Evolutionary conservation across 1,140 invertebrate species (phyloP), one percentile per base, ranked within the genome.

Genomic region (Drosophila littoralis): DNA sequence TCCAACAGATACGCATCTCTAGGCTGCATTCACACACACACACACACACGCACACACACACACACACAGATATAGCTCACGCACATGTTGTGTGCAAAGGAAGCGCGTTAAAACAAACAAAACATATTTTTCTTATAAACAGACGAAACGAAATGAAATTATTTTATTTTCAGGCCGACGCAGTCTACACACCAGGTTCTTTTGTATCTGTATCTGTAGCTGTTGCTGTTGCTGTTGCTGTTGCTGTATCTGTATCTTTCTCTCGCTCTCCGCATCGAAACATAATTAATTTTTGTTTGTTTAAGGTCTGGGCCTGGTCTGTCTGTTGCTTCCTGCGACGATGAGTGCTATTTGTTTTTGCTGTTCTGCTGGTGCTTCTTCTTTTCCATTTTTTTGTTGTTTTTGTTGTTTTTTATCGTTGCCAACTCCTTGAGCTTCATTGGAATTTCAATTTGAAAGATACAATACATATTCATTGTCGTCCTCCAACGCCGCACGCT

Each of bases 221-320:
- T 66, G 75, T 73, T n/a, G n/a, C n/a, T n/a, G 48, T 45, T n/a
- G 9, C 33, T 77, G 17, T 58, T 1, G 43, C 33, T 55, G 17
- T 33, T n/a, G 22, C 33, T 57, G 43, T 52, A 54, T 60, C 1
- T 7, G 15, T 15, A 7, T 17, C 22, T 43, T 10, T 35, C n/a
- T 57, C n/a, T 28, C 35, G 63, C 17, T 72, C 48, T 60, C 67
- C 51, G 50, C 79, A 90, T 90, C 85, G 85, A 81, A 91, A 88
- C 88, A 91, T 91, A 91, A 91, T 91, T 91, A 91, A 91, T 91
- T 91, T 91, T 78, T 91, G 88, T 91, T 91, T 91, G 88, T 79
- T 91, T 91, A 91, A 79, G 89, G 82, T 88, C 82, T 86, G 79
- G 58, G 78, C 68, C 72, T 68, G 66, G 57, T 67, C 79, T 82